Evolutionary conservation across 2,113 vertebrate species (phyloP).

Genomic region (Rhipidura dahli): DNA sequence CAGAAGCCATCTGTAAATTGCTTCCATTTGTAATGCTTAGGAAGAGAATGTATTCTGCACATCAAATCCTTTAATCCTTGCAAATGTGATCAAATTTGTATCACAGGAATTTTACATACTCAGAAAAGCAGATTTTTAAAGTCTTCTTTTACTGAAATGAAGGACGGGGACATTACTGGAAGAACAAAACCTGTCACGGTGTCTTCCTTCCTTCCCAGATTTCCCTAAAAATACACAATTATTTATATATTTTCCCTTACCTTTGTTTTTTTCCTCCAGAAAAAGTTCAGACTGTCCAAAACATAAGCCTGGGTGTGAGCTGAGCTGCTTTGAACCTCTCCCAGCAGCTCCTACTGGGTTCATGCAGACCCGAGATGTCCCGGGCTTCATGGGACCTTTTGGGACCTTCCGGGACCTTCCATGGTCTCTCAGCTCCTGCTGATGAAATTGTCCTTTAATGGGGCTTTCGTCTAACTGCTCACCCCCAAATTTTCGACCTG

Average conservation of each 20-base stretch:
- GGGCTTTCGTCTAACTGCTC: background rate
- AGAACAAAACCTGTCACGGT: background rate
- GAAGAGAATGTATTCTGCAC: conserved; percentile 15
- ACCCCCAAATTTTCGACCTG: background rate
- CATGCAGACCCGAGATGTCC: background rate
- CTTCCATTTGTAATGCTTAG: conserved; percentile 48
- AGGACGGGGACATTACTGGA: background rate
- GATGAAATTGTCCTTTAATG: background rate
- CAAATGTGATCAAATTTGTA: conserved; percentile 49
- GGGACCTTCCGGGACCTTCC: background rate
- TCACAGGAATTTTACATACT: background rate
- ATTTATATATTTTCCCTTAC: background rate
- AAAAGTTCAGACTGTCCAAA: background rate
- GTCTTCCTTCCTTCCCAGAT: background rate
- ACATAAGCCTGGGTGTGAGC: background rate
- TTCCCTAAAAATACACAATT: background rate
- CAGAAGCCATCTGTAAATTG: conserved; percentile 32
- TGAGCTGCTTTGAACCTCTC: background rate
- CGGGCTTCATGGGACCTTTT: rapidly evolving
- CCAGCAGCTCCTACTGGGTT: background rate
- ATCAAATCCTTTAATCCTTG: conserved; percentile 51
- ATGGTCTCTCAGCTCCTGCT: background rate
- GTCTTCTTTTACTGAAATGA: background rate
- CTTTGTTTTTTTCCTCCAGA: background rate
- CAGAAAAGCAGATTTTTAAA: conserved; percentile 17